Evolutionary conservation across 2,888 invertebrate species (phyloP).

Genomic region (Asteroscopus sphinx): DNA sequence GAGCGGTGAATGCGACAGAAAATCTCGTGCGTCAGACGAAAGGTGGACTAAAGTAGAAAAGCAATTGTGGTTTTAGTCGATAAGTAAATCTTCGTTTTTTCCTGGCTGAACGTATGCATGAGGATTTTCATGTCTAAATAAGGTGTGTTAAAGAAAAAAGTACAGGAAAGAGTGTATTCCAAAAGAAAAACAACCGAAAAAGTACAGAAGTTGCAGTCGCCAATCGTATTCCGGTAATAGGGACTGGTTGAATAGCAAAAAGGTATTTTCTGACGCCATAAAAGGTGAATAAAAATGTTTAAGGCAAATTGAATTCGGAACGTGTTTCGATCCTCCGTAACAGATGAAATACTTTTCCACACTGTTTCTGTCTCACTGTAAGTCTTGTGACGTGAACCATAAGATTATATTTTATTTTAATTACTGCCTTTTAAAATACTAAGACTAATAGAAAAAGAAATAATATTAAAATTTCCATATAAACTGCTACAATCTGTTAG

Average conservation of each 20-base stretch:
- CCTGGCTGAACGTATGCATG: too few relatives aligned
- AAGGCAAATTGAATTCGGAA: constrained; percentile 54
- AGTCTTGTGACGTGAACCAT: neutral
- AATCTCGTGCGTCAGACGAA: too few relatives aligned
- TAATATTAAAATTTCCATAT: too few relatives aligned
- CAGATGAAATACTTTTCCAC: constrained; percentile 21
- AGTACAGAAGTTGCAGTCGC: constrained; percentile 3
- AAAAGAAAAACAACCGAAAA: neutral
- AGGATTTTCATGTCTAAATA: too few relatives aligned
- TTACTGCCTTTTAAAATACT: too few relatives aligned
- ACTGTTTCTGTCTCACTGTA: constrained; percentile 3
- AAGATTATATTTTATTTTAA: neutral
- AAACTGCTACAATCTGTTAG: too few relatives aligned
- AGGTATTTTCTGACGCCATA: constrained; percentile 44
- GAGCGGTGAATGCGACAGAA: too few relatives aligned
- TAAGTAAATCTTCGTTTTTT: too few relatives aligned
- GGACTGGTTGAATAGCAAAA: constrained; percentile 22
- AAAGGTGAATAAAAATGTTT: constrained; percentile 51
- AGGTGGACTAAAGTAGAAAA: too few relatives aligned
- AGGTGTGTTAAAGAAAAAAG: neutral
- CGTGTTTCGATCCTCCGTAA: constrained; percentile 46
- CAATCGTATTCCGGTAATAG: constrained; percentile 6
- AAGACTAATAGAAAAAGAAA: too few relatives aligned
- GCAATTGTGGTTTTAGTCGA: too few relatives aligned
- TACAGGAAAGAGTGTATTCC: too few relatives aligned